A percentile compares a stretch with the other conserved stretches of the same genome.
phyloP scores from a whole-genome alignment of 2,113 vertebrate genomes.

The Aplodontia rufa region DNA sequence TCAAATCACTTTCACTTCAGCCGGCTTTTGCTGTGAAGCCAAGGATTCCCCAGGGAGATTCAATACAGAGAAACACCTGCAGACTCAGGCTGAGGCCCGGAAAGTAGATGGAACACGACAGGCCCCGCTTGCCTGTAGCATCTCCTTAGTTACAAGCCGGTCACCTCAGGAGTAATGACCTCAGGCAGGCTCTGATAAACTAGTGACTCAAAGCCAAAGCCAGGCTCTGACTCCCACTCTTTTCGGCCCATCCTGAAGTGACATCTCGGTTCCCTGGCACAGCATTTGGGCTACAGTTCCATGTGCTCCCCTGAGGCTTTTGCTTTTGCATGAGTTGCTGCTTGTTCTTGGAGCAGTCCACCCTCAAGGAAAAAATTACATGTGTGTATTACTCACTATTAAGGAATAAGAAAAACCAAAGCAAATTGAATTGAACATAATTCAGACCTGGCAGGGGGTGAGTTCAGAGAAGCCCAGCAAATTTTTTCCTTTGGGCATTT shows the following conservation, averaged over 20 bases:
- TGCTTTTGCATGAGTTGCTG: constrained; percentile 67
- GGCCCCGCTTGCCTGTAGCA: constrained; percentile 81
- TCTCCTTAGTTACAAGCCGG: constrained; percentile 82
- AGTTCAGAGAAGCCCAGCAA: background rate
- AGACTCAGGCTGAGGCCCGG: constrained; percentile 85
- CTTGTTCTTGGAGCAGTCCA: constrained; percentile 62
- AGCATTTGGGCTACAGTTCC: constrained; percentile 55
- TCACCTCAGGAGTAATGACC: constrained; percentile 85
- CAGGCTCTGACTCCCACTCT: constrained; percentile 72
- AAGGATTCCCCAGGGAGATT: constrained; percentile 88
- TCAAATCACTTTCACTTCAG: constrained; percentile 93
- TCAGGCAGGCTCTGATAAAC: constrained; percentile 85
- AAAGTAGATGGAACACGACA: constrained; percentile 89
- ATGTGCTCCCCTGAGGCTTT: constrained; percentile 50
- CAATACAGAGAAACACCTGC: constrained; percentile 91
- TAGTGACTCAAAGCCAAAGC: constrained; percentile 81
- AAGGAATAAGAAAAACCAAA: constrained; percentile 76
- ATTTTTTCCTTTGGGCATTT: constrained; percentile 55
- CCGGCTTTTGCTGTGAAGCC: constrained; percentile 87
- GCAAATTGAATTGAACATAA: constrained; percentile 78
- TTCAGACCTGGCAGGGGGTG: constrained; percentile 33
- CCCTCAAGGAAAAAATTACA: constrained; percentile 58
- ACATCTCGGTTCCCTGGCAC: constrained; percentile 64
- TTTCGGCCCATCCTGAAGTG: constrained; percentile 76
- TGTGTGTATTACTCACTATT: constrained; percentile 53